Percentiles rank a stretch among this genome's conserved stretches.
Evolutionary conservation across 2,888 invertebrate species (phyloP).

Genomic region (Andrena marginata): DNA sequence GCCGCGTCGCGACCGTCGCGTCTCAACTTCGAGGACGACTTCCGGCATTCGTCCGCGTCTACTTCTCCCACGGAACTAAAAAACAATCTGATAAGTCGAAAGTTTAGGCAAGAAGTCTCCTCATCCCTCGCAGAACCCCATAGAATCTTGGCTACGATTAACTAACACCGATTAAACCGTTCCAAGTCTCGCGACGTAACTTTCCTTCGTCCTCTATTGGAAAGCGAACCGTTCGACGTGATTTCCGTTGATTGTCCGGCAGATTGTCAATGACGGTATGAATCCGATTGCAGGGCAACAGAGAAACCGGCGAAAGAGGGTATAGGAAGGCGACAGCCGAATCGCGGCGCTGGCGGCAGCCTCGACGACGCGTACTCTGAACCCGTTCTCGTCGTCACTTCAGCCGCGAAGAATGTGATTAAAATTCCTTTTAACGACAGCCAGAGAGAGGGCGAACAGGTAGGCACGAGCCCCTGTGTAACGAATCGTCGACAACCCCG

Average conservation of each 20-base stretch:
- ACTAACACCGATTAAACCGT: no score
- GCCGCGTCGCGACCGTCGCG: background rate
- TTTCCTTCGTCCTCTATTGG: background rate
- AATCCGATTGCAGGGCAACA: slow-evolving; percentile 1
- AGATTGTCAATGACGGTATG: background rate
- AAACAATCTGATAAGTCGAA: no score
- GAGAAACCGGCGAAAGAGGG: background rate
- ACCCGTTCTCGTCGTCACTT: slow-evolving; percentile 74
- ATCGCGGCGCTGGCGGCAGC: slow-evolving; percentile 18
- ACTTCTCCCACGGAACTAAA: background rate
- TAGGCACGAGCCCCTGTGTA: slow-evolving; percentile 31
- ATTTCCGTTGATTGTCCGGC: background rate
- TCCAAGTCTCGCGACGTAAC: no score
- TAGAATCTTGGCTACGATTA: no score
- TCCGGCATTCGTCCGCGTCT: background rate
- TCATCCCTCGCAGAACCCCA: no score
- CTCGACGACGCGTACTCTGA: slow-evolving; percentile 41
- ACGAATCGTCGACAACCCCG: slow-evolving; percentile 53
- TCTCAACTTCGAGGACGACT: background rate
- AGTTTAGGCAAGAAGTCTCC: no score
- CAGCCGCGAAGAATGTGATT: slow-evolving; percentile 78
- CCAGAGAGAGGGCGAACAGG: slow-evolving; percentile 1
- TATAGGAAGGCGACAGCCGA: background rate
- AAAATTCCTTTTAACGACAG: slow-evolving; percentile 79
- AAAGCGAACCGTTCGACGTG: background rate